Evolutionary conservation across 2,888 invertebrate species (phyloP), one percentile per base, ranked within the genome.

Genomic region (Halictus ligatus): DNA sequence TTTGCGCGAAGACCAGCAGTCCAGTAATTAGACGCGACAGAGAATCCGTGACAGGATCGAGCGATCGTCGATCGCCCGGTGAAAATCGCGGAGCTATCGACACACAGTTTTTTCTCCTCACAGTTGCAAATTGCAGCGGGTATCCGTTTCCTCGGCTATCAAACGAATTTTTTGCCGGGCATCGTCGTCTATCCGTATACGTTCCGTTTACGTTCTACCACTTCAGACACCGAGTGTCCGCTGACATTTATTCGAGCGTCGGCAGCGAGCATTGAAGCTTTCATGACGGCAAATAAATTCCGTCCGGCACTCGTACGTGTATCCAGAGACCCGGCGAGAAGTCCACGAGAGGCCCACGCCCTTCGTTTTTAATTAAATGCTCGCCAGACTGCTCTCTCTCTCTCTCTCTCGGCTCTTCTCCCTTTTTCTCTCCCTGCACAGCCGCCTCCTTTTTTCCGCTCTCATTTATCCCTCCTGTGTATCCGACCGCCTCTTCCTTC

Each of bases 281-380:
- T 80, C 82, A 82, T 64, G 77, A 54, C 71, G 79, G 75, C 79
- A 81, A 90, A 88, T 86, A 90, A 85, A 90, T 89, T 90, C 86
- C 81, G 35, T 75, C 69, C 80, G 77, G 85, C 85, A 78, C 87
- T 81, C 81, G 84, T 84, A 81, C 78, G 77, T 84, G 82, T 25
- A 18, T 58, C 69, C 40, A 69, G 40, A 64, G 60, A 58, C 60
- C 46, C 73, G 74, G 60, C 89, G 84, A 86, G 84, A 86, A 71
- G 80, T 78, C 80, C 79, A 81, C 75, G 80, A 75, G 79, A 76
- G 85, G 82, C 85, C 81, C 83, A 75, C 83, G 84, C 83, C 88
- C 88, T 85, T 83, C 84, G 84, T 91, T 91, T 91, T 91, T 91
- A 91, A 91, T 91, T 91, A 91, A 91, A 91, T 89, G 86, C 89